A percentile compares a stretch with the other conserved stretches of the same genome.
These are phyloP conservation scores for Aspidiotus destructor DNA, from an alignment of 2,888 invertebrate genomes.

Conservation along the genomic window DNA sequence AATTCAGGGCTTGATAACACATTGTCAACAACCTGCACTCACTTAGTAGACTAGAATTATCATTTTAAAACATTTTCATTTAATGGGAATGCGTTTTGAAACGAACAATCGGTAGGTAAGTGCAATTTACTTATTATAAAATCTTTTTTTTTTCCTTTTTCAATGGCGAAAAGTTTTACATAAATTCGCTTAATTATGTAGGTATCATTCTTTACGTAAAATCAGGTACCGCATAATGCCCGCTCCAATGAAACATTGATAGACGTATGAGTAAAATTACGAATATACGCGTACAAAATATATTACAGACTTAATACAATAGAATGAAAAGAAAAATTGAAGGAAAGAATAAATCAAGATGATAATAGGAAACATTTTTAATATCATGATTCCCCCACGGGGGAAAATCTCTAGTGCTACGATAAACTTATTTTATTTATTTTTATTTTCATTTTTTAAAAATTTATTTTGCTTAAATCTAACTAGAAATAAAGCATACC, in stretches of 20 bases:
- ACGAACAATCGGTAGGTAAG: too few species aligned
- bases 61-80: too few species aligned
- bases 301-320: background rate
- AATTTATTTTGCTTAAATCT: too few species aligned
- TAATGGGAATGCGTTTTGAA: too few species aligned
- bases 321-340: background rate
- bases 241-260: background rate
- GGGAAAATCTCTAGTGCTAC: too few species aligned
- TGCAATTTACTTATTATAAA: too few species aligned
- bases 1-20: background rate
- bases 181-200: background rate
- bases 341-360: background rate
- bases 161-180: too few species aligned
- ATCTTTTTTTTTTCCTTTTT: too few species aligned
- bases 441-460: too few species aligned
- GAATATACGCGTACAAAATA: background rate
- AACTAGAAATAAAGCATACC: too few species aligned
- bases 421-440: too few species aligned
- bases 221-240: constrained; percentile 1
- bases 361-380: background rate
- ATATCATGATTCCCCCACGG: background rate
- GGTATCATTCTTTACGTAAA: background rate
- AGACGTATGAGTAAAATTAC: background rate
- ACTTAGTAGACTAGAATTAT: background rate
- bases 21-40: background rate